Base-by-base conservation (phyloP, 1,140 invertebrate genomes). In the Aphelinus certus region DNA sequence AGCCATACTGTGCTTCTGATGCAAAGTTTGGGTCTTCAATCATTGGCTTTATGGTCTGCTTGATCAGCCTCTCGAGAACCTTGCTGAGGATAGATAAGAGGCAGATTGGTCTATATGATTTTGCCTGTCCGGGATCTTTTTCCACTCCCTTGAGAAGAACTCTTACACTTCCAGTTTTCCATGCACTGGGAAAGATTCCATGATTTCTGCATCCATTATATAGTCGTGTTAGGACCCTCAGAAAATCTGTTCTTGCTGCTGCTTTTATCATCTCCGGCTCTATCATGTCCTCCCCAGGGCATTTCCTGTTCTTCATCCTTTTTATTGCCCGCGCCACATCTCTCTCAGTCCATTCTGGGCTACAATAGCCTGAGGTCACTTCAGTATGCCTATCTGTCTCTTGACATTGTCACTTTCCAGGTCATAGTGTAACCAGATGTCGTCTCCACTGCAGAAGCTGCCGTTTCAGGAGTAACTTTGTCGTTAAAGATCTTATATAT, bases 51-150 rank as follows among this genome's bases (percentile, higher is more conserved):
- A 66, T 49, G 2, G 47, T 66, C 3, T 53, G 3, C 10, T 51
- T 66, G 1, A 66, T 66, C 2, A 66, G 48, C 43, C 48, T 66
- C 2, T 66, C 49, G 5, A 66, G n/a, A 3, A 53, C 43, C 43
- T 66, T 66, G 6, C 64, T 42, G 3, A 66, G 47, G 10, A 66
- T 53, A 9, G 64, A 42, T 9, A 66, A 42, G 9, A 66, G 26
- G 26, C 64, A 66, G 9, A 66, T 53, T 3, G 64, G 64, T 2
- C 64, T 66, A 42, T 66, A 66, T 66, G 64, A 66, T 43, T 66
- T 66, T 49, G 49, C 10, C 6, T 53, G 48, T 7, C 1, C 1
- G 6, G 49, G 10, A 53, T 66, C 64, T 42, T 66, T 66, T 5
- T 66, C 64, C 3, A 26, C 26, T 6, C 7, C 7, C 26, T 66